Evolutionary conservation across 2,888 invertebrate genomes (phyloP).

Genomic region (Noctua fimbriata): DNA sequence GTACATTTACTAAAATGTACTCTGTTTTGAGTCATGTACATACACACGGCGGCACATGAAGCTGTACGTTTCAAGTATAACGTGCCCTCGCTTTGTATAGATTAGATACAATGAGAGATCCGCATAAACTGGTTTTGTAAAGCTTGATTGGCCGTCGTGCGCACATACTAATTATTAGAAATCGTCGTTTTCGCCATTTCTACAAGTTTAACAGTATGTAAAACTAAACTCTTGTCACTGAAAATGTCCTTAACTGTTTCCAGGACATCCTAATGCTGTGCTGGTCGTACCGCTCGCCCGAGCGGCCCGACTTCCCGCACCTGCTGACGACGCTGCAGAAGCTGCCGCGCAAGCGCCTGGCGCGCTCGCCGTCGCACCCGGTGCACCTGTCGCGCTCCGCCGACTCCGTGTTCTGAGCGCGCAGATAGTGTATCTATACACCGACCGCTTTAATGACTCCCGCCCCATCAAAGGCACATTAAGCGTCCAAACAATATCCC

Average conservation of each 20-base stretch:
- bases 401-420: constrained; percentile 96
- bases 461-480: no score
- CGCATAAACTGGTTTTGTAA: no score
- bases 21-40: neutral
- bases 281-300: constrained; percentile 96
- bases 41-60: no score
- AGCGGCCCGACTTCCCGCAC: constrained; percentile 97
- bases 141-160: no score
- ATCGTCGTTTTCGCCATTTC: neutral
- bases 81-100: no score
- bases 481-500: no score
- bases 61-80: no score
- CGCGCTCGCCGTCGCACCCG: constrained; percentile 99
- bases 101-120: no score
- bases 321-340: constrained; percentile 96
- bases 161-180: neutral
- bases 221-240: neutral
- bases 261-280: constrained; percentile 99
- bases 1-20: neutral
- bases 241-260: constrained; percentile 50
- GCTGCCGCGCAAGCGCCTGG: constrained; percentile 98
- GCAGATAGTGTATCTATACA: neutral
- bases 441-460: no score
- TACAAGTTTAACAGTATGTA: neutral
- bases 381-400: constrained; percentile 98